Base-by-base conservation (phyloP, 2,797 vertebrate species). In the Meda fulgida region DNA sequence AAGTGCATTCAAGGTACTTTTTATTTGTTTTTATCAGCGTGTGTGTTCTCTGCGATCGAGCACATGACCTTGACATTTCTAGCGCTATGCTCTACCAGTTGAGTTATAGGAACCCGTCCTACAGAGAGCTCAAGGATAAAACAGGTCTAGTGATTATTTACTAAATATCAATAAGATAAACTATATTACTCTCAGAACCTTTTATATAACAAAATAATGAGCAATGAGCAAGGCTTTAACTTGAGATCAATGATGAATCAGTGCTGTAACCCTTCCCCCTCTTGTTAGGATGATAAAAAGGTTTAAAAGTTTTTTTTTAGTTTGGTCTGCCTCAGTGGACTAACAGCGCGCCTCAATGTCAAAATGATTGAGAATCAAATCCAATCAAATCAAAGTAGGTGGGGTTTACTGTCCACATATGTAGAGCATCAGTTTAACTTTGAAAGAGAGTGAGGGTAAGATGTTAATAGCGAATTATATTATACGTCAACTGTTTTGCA, bases 21-120 rank as follows among this genome's bases (percentile, higher is more conserved):
- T 80, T 23, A 5, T 72, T 55, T n/a, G 6, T 36, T 78, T 66
- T 36, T 38, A 80, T 69, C 63, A 34, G 43, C 16, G 31, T 53
- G 78, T 80, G 65, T 69, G 19, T 67, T 67, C 36, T 67, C 40
- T 80, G 29, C 7, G 29, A 80, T 36, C 46, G 21, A 80, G 31
- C 21, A 67, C 78, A 69, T 69, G 78, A 80, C 78, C 78, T 80
- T 80, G 78, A 80, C 78, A 67, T 80, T 80, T 53, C 78, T 36
- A 69, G 65, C 21, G 13, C 78, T 26, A 11, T 77, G 75, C 53
- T 38, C 14, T 31, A 66, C 31, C 7, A 51, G 46, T 23, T 67
- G 78, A 69, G 43, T 31, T 34, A 69, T 5, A 48, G 43, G 46
- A 69, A 69, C 43, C 21, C 78, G 36, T 80, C 43, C 21, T 16